Percentiles rank a stretch among this genome's conserved stretches.
Evolutionary conservation across 2,888 invertebrate species (phyloP).

Genomic region (Cephus pygmeus): DNA sequence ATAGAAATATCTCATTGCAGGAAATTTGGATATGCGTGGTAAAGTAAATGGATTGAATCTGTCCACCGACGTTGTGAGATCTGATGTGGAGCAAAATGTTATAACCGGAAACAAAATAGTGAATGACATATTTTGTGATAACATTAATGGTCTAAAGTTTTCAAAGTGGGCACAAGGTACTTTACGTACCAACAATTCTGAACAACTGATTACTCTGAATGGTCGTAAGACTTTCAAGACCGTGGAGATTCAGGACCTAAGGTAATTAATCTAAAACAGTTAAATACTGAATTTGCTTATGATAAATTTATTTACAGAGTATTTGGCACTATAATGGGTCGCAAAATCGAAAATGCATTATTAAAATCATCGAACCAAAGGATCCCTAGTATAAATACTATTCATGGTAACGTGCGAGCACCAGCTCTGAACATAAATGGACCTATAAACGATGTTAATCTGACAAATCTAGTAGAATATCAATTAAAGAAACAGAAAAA

Average conservation of each 20-base stretch:
- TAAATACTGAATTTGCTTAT: slow-evolving; percentile 18
- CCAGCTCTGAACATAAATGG: slow-evolving; percentile 38
- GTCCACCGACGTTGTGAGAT: slow-evolving; percentile 67
- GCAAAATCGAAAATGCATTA: slow-evolving; percentile 57
- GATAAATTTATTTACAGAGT: slow-evolving; percentile 51
- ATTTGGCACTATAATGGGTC: slow-evolving; percentile 56
- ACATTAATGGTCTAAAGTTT: slow-evolving; percentile 67
- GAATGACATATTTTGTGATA: slow-evolving; percentile 56
- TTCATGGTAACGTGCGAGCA: slow-evolving; percentile 39
- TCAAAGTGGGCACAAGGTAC: slow-evolving; percentile 66
- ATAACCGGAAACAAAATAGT: slow-evolving; percentile 66
- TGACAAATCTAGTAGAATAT: slow-evolving; percentile 33
- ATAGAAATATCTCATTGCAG: slow-evolving; percentile 38
- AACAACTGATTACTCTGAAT: slow-evolving; percentile 61
- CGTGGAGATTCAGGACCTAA: slow-evolving; percentile 59
- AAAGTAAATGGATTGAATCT: slow-evolving; percentile 69
- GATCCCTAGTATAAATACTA: slow-evolving; percentile 60
- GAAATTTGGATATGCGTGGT: slow-evolving; percentile 52
- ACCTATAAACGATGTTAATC: slow-evolving; percentile 44
- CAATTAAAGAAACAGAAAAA: slow-evolving; percentile 40
- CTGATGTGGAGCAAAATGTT: slow-evolving; percentile 60
- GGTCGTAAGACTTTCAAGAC: slow-evolving; percentile 67
- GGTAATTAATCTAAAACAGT: slow-evolving; percentile 48
- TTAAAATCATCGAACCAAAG: slow-evolving; percentile 60
- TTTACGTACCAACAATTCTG: slow-evolving; percentile 55